Percentiles rank a stretch among this genome's conserved stretches.
phyloP scores from a whole-genome alignment of 2,113 vertebrate genomes.

The Myrmecobius fasciatus region DNA sequence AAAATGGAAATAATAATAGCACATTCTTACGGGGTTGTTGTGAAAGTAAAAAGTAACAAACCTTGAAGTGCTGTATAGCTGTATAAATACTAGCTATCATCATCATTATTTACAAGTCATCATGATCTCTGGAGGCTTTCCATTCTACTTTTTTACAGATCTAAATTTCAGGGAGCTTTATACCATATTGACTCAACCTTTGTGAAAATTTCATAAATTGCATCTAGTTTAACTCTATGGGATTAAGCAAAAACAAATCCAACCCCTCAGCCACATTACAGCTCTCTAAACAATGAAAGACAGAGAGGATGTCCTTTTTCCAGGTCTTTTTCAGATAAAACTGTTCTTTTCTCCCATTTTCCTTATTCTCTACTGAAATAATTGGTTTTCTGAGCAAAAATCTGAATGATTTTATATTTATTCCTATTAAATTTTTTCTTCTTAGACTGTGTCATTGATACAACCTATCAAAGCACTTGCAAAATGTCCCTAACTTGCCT shows the following conservation, averaged over 20 bases:
- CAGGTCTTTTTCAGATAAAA: not conserved
- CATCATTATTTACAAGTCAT: not conserved
- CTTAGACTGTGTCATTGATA: not conserved
- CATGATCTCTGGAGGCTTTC: not conserved
- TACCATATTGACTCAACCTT: not conserved
- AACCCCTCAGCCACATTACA: not conserved
- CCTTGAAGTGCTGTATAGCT: not conserved
- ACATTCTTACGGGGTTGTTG: not conserved
- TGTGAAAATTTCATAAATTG: not conserved
- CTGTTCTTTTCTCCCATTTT: not conserved
- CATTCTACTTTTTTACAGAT: not conserved
- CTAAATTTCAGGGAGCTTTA: not conserved
- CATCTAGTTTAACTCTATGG: not conserved
- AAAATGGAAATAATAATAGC: not conserved
- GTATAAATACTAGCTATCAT: not conserved
- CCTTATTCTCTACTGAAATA: not conserved
- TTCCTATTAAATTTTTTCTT: not conserved
- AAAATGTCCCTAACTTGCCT: not conserved
- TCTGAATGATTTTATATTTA: not conserved
- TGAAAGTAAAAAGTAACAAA: not conserved
- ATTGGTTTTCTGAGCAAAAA: not conserved
- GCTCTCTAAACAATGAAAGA: not conserved
- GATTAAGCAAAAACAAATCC: not conserved
- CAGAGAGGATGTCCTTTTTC: not conserved
- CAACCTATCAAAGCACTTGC: not conserved